phyloP scores from a whole-genome alignment of 2,888 invertebrate genomes.

The Saturnia japonica region DNA sequence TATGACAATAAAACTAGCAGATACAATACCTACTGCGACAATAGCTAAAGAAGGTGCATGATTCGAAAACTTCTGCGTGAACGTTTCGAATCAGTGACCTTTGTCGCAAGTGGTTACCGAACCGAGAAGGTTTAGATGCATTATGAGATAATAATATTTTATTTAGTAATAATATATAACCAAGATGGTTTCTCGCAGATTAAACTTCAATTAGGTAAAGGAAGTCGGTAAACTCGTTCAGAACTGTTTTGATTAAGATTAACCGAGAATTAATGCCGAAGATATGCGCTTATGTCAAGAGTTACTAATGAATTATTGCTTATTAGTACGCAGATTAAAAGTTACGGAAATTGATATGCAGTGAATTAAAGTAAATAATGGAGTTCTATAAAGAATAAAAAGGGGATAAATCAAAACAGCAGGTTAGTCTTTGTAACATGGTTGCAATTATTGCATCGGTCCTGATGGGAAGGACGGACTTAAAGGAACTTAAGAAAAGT shows the following conservation, averaged over 20 bases:
- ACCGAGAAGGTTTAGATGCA: conserved; percentile 3
- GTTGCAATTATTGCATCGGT: neutral
- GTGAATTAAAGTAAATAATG: neutral
- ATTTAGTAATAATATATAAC: neutral
- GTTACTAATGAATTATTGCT: conserved; percentile 19
- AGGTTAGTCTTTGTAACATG: neutral
- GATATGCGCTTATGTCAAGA: conserved; percentile 29
- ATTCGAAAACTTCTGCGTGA: neutral
- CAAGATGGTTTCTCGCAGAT: neutral
- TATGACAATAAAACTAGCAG: no score
- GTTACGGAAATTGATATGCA: neutral
- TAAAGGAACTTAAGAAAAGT: neutral
- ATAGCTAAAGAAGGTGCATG: neutral
- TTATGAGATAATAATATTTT: neutral
- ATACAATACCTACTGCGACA: no score
- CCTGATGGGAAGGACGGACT: no score
- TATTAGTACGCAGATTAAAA: neutral
- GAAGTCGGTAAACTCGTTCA: conserved; percentile 9
- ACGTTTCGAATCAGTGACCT: neutral
- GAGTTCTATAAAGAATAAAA: neutral
- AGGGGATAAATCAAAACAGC: neutral
- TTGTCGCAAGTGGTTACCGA: neutral
- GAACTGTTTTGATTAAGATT: neutral
- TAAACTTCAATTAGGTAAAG: neutral
- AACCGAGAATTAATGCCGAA: conserved; percentile 14